A percentile compares a stretch with the other conserved stretches of the same genome.
These are phyloP conservation scores for Sussaba pulchella DNA, from an alignment of 2,888 invertebrate genomes.

Conservation along the genomic window DNA sequence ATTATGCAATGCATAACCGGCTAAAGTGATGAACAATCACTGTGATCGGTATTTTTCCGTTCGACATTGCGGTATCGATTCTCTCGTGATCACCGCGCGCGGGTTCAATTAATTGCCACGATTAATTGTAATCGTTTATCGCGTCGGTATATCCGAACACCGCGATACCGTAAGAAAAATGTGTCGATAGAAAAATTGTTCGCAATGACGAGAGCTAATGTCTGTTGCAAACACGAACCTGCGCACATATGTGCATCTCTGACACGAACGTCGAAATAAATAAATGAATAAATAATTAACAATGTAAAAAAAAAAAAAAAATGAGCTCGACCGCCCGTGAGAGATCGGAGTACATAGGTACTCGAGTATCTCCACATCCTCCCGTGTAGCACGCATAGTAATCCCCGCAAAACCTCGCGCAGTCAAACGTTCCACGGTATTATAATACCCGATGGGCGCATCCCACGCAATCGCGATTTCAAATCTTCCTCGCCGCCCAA, in stretches of 20 bases:
- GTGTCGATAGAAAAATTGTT: constrained; percentile 15
- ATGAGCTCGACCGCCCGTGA: constrained; percentile 39
- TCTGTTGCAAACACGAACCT: constrained; percentile 20
- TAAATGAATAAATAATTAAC: constrained; percentile 21
- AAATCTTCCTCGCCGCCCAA: constrained; percentile 54
- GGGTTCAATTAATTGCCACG: constrained; percentile 74
- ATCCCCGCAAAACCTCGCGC: constrained; percentile 46
- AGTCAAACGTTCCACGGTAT: constrained; percentile 43
- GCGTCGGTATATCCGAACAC: constrained; percentile 68
- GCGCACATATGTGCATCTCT: not conserved
- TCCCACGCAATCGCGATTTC: constrained; percentile 65
- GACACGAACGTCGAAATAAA: no score
- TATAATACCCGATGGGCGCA: constrained; percentile 54
- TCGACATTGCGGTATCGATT: constrained; percentile 54
- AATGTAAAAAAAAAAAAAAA: constrained; percentile 32
- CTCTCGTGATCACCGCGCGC: constrained; percentile 59
- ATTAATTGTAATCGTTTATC: constrained; percentile 74
- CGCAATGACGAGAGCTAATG: constrained; percentile 33
- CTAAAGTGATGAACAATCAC: no score
- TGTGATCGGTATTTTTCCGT: not conserved
- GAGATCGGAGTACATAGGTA: constrained; percentile 27
- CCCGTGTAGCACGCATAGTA: constrained; percentile 55
- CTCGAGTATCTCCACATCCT: constrained; percentile 36
- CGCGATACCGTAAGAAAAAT: constrained; percentile 16
- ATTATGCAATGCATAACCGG: no score